Conservation (phyloP, 2,797 vertebrate genomes). For the Geotrypetes seraphini region DNA sequence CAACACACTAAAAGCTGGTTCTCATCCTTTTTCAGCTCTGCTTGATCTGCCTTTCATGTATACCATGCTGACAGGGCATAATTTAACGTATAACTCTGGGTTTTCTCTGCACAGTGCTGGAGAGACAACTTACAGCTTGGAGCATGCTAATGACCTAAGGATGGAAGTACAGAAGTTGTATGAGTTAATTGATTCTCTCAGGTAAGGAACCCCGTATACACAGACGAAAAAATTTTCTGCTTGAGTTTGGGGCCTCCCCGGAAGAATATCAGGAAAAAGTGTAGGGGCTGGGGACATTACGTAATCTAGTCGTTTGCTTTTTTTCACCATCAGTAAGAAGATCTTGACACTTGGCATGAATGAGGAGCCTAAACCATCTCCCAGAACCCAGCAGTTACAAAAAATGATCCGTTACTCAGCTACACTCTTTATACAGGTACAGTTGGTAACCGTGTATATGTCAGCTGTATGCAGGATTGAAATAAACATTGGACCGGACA, state of each 20-base stretch:
- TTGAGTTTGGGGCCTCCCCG: too few species aligned
- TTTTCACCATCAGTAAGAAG: constrained; percentile 71
- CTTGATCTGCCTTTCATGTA: too few species aligned
- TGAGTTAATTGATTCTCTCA: constrained; percentile 89
- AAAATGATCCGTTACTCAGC: constrained; percentile 90
- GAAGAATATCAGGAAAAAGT: too few species aligned
- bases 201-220: constrained; percentile 64
- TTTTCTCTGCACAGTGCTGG: constrained; percentile 67
- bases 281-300: too few species aligned
- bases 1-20: too few species aligned
- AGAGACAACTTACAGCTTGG: constrained; percentile 82
- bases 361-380: constrained; percentile 75
- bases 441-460: too few species aligned
- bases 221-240: too few species aligned
- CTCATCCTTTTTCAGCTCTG: too few species aligned
- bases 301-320: too few species aligned
- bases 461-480: too few species aligned
- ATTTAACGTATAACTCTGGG: constrained; percentile 3
- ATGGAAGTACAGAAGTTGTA: constrained; percentile 92
- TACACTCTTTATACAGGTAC: constrained; percentile 92
- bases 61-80: not conserved
- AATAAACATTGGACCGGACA: too few species aligned
- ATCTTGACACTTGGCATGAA: constrained; percentile 82
- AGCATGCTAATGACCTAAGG: constrained; percentile 75
- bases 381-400: constrained; percentile 80